Conservation (phyloP, 2,888 invertebrate species). For the Incurvaria masculella region DNA sequence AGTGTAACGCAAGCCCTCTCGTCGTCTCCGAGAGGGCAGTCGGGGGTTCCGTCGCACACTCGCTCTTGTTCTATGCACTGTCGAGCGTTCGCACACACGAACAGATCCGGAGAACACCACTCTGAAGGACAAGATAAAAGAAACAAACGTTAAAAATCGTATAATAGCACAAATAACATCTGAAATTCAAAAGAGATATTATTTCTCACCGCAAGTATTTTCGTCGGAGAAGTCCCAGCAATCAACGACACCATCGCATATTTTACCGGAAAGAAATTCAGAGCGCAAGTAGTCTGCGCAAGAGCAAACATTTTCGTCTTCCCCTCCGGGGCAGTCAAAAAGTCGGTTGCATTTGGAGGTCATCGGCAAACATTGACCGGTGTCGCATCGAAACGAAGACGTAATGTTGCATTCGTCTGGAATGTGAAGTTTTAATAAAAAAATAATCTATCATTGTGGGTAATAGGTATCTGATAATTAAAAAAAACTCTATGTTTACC, state of each 20-base stretch:
- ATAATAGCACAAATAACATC: no score
- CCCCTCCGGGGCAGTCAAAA: constrained; percentile 65
- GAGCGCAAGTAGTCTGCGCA: constrained; percentile 73
- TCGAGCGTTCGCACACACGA: constrained; percentile 70
- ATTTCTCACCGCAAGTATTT: constrained; percentile 66
- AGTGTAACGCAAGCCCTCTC: constrained; percentile 72
- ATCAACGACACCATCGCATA: constrained; percentile 76
- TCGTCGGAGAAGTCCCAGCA: constrained; percentile 81
- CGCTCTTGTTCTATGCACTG: constrained; percentile 62
- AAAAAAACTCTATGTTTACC: background rate
- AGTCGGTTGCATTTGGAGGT: constrained; percentile 69
- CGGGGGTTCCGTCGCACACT: constrained; percentile 68
- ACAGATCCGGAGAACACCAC: constrained; percentile 70
- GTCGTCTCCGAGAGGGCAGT: constrained; percentile 73
- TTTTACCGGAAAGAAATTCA: constrained; percentile 66
- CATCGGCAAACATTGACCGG: constrained; percentile 62
- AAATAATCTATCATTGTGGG: constrained; percentile 2
- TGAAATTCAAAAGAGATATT: no score
- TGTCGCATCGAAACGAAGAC: constrained; percentile 57
- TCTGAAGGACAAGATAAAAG: constrained; percentile 53
- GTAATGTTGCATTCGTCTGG: constrained; percentile 42
- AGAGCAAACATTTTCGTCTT: constrained; percentile 69
- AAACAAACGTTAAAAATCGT: no score
- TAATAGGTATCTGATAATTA: background rate
- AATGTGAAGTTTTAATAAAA: constrained; percentile 13